phyloP scores from a whole-genome alignment of 2,797 vertebrate genomes.

The Phataginus tricuspis region DNA sequence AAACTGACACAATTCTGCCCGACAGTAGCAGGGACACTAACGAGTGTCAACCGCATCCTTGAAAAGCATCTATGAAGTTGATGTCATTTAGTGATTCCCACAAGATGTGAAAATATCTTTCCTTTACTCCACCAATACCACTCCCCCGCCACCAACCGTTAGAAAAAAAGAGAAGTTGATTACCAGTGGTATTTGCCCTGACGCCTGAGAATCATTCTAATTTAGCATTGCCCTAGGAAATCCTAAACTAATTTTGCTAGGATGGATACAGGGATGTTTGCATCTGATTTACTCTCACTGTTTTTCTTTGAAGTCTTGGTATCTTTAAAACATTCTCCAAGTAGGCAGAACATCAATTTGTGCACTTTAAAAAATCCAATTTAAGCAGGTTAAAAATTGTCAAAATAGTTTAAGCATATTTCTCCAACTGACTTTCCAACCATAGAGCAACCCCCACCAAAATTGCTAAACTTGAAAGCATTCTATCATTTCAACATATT shows the following conservation, averaged over 20 bases:
- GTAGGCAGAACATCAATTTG: conserved; percentile 81
- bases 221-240: conserved; percentile 82
- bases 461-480: conserved; percentile 42
- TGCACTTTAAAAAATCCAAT: conserved; percentile 82
- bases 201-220: conserved; percentile 69
- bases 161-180: conserved; percentile 4
- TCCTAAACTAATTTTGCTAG: conserved; percentile 81
- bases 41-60: not conserved
- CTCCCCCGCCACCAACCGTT: not conserved
- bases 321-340: conserved; percentile 83
- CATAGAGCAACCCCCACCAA: conserved; percentile 17
- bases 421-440: conserved; percentile 69
- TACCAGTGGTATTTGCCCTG: conserved; percentile 48
- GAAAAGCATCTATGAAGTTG: not conserved
- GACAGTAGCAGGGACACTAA: not conserved
- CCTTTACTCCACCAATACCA: not conserved
- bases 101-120: conserved; percentile 37
- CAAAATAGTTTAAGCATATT: conserved; percentile 75
- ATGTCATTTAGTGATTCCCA: conserved; percentile 34
- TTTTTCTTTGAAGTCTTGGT: conserved; percentile 85
- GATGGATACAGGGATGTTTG: conserved; percentile 77
- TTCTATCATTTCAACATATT: conserved; percentile 66
- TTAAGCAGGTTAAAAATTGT: conserved; percentile 82
- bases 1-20: conserved; percentile 4
- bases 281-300: conserved; percentile 81